Evolutionary conservation across 2,113 vertebrate genomes (phyloP).

Genomic region (Malurus elegans): DNA sequence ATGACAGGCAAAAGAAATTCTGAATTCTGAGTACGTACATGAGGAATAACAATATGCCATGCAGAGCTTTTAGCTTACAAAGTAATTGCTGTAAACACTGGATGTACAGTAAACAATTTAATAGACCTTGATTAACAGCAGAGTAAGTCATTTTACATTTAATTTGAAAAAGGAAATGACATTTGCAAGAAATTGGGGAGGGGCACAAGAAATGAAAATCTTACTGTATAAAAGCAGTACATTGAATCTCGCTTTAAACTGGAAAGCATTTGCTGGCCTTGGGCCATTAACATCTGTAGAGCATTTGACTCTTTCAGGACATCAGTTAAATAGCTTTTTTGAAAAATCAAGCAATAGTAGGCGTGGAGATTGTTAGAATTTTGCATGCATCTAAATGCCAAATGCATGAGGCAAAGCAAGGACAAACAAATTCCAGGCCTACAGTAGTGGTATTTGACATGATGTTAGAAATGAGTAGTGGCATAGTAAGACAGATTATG

Average conservation of each 20-base stretch:
- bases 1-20: neutral
- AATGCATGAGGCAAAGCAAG: slow-evolving; percentile 20
- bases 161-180: neutral
- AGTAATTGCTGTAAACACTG: neutral
- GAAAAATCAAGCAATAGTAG: slow-evolving; percentile 27
- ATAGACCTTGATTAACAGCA: neutral
- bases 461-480: neutral
- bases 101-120: neutral
- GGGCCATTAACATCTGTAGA: slow-evolving; percentile 40
- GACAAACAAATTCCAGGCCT: slow-evolving; percentile 28
- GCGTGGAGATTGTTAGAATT: neutral
- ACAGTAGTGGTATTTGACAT: neutral
- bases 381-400: slow-evolving; percentile 42
- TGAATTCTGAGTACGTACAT: neutral
- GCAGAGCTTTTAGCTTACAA: neutral
- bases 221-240: neutral
- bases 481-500: neutral
- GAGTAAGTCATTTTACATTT: neutral
- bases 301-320: slow-evolving; percentile 42
- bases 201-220: neutral
- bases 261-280: slow-evolving; percentile 18
- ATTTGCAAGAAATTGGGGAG: neutral
- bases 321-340: slow-evolving; percentile 48
- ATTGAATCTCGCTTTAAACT: slow-evolving; percentile 1
- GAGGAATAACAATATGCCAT: neutral